These are phyloP conservation scores for Eulithis testata DNA, from an alignment of 2,888 invertebrate species.

Conservation along the genomic window DNA sequence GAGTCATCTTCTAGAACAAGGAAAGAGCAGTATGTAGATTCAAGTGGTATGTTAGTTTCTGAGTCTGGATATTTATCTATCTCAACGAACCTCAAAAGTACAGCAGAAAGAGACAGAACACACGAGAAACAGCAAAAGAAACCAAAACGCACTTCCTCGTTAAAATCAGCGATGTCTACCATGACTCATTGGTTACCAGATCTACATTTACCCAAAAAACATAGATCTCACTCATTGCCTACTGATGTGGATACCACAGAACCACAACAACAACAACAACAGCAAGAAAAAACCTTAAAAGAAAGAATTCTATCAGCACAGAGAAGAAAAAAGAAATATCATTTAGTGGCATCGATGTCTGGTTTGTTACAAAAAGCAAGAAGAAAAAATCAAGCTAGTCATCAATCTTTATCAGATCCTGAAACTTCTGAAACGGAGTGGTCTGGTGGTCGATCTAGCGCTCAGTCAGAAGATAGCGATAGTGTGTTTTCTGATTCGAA, in stretches of 20 bases:
- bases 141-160: constrained; percentile 88
- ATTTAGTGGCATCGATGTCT: constrained; percentile 92
- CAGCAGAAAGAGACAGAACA: constrained; percentile 44
- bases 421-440: constrained; percentile 91
- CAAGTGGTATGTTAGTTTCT: constrained; percentile 87
- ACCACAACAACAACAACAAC: constrained; percentile 73
- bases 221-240: constrained; percentile 93
- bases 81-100: constrained; percentile 86
- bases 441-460: constrained; percentile 86
- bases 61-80: constrained; percentile 92
- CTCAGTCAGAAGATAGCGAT: constrained; percentile 91
- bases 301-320: constrained; percentile 78
- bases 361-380: constrained; percentile 94
- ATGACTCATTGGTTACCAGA: constrained; percentile 93
- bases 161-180: constrained; percentile 92
- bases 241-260: constrained; percentile 86
- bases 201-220: constrained; percentile 90
- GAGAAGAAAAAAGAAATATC: constrained; percentile 90
- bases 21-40: constrained; percentile 77
- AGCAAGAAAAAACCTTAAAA: constrained; percentile 77
- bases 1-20: constrained; percentile 62
- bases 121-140: constrained; percentile 86
- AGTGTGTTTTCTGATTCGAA: constrained; percentile 89
- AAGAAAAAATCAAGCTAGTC: constrained; percentile 85
- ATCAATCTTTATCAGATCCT: constrained; percentile 89